These are phyloP conservation scores for Brachionus rotundiformis DNA, from an alignment of 1,140 invertebrate species.

Conservation along the genomic window DNA sequence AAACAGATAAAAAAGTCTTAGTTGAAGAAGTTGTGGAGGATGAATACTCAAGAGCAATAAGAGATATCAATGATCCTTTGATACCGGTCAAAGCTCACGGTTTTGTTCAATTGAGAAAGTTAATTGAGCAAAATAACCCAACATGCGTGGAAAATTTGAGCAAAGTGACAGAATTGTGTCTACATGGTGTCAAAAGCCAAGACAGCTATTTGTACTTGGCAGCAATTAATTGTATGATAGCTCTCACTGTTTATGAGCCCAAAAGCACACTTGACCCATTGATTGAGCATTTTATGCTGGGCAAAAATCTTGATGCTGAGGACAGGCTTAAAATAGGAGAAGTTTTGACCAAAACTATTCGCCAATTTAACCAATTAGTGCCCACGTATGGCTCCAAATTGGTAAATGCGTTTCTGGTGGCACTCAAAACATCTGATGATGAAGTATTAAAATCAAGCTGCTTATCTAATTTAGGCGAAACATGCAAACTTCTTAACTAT, in stretches of 20 bases:
- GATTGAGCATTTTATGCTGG: slow-evolving; percentile 68
- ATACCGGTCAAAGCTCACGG: slow-evolving; percentile 79
- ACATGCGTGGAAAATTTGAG: slow-evolving; percentile 71
- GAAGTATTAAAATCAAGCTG: slow-evolving; percentile 76
- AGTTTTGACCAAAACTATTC: slow-evolving; percentile 74
- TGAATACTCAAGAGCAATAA: slow-evolving; percentile 65
- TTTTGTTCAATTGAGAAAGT: slow-evolving; percentile 72
- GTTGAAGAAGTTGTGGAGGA: slow-evolving; percentile 61
- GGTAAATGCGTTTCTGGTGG: slow-evolving; percentile 73
- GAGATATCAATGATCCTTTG: slow-evolving; percentile 73
- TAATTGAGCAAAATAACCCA: slow-evolving; percentile 71
- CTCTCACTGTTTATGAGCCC: slow-evolving; percentile 70
- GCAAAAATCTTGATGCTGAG: slow-evolving; percentile 63
- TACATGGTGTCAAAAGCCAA: slow-evolving; percentile 73
- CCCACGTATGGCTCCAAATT: slow-evolving; percentile 68
- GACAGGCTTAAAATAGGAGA: slow-evolving; percentile 79
- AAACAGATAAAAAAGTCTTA: slow-evolving; percentile 53
- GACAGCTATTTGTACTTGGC: slow-evolving; percentile 82
- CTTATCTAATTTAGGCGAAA: slow-evolving; percentile 80
- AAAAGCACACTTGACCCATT: slow-evolving; percentile 72
- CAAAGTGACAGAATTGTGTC: slow-evolving; percentile 69
- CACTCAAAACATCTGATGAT: slow-evolving; percentile 70
- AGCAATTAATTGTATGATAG: slow-evolving; percentile 74
- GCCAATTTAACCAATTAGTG: slow-evolving; percentile 67
- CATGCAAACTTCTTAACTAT: slow-evolving; percentile 75